These are phyloP conservation scores for Linyphia triangularis DNA, from an alignment of 2,888 invertebrate species.

Conservation along the genomic window DNA sequence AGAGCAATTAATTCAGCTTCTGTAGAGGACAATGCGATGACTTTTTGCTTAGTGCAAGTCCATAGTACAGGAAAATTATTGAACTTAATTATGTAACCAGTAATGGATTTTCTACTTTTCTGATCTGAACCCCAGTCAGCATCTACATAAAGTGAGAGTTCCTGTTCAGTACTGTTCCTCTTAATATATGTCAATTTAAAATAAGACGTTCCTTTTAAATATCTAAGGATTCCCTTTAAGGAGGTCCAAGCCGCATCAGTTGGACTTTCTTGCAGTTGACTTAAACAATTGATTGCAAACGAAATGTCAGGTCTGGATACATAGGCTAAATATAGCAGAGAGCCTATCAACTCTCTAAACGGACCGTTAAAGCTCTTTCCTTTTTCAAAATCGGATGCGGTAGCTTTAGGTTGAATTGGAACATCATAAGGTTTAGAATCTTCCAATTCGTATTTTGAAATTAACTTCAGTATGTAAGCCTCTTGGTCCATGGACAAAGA, in stretches of 20 bases:
- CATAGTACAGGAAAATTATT: neutral
- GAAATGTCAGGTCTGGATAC: slow-evolving; percentile 1
- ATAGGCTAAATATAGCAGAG: neutral
- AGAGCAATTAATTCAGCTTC: neutral
- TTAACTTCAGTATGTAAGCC: neutral
- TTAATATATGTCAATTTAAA: neutral
- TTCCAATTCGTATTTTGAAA: neutral
- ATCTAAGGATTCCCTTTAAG: neutral
- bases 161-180: neutral
- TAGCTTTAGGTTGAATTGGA: neutral
- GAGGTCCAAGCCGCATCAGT: neutral
- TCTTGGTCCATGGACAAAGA: neutral
- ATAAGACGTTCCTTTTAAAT: neutral
- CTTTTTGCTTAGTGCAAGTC: neutral
- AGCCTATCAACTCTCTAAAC: neutral
- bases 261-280: neutral
- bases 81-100: neutral
- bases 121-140: neutral
- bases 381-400: neutral
- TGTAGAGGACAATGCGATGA: neutral
- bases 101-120: neutral
- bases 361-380: neutral
- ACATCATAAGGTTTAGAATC: neutral
- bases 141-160: neutral
- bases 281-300: neutral